A percentile compares a stretch with the other conserved stretches of the same genome.
These are phyloP conservation scores for Asbolus verrucosus DNA, from an alignment of 1,140 invertebrate species.

Conservation along the genomic window DNA sequence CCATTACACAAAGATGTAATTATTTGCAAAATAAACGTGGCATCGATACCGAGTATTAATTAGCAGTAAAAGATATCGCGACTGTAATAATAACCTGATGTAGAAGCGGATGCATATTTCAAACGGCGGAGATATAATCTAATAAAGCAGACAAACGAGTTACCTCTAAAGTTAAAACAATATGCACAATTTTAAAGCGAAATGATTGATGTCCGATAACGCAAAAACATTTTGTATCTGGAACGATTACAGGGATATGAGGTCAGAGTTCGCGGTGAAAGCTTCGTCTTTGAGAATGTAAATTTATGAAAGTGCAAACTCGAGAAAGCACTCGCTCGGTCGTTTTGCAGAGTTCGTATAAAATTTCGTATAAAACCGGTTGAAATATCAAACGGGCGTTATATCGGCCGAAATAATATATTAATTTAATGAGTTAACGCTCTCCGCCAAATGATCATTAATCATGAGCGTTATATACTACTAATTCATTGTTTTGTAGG, in stretches of 20 bases:
- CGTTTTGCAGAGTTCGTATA: slow-evolving; percentile 9
- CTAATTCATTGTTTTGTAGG: slow-evolving; percentile 25
- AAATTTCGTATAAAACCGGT: slow-evolving; percentile 27
- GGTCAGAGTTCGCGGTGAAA: slow-evolving; percentile 36
- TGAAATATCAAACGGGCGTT: slow-evolving; percentile 36
- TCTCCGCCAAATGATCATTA: slow-evolving; percentile 28
- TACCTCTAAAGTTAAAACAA: slow-evolving; percentile 4
- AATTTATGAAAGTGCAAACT: slow-evolving; percentile 38
- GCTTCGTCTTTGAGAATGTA: slow-evolving; percentile 18
- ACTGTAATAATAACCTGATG: slow-evolving; percentile 1
- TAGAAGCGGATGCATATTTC: slow-evolving; percentile 18
- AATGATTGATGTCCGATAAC: background rate
- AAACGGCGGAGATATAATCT: background rate
- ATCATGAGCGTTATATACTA: slow-evolving; percentile 25
- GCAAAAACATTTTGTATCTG: slow-evolving; percentile 24
- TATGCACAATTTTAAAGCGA: background rate
- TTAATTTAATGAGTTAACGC: slow-evolving; percentile 38
- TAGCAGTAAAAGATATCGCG: slow-evolving; percentile 15
- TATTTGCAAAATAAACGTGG: slow-evolving; percentile 33
- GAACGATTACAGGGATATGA: slow-evolving; percentile 18
- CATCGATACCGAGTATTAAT: slow-evolving; percentile 22
- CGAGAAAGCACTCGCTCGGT: slow-evolving; percentile 29
- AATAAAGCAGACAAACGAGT: background rate
- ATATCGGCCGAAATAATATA: slow-evolving; percentile 23
- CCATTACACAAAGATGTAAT: slow-evolving; percentile 11